These are phyloP conservation scores for Anoplolepis gracilipes DNA, from an alignment of 1,140 invertebrate genomes.

Conservation along the genomic window DNA sequence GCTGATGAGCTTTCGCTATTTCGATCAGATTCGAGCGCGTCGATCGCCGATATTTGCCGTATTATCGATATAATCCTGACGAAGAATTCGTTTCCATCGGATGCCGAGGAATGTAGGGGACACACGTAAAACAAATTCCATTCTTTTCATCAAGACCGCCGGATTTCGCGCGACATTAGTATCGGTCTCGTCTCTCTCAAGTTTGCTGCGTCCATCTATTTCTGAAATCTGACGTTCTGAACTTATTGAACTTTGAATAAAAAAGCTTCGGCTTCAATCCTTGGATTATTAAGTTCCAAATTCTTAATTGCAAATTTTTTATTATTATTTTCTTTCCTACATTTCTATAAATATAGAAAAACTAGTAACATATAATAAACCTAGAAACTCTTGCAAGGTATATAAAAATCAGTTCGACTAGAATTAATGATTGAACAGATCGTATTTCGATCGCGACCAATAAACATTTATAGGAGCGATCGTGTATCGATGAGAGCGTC, in stretches of 20 bases:
- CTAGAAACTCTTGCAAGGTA: not conserved
- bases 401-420: not conserved
- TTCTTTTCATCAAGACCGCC: conserved; percentile 12
- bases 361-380: too few relatives aligned
- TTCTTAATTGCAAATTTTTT: not conserved
- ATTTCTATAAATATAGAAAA: not conserved
- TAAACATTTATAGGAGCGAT: not conserved
- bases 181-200: not conserved
- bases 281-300: not conserved
- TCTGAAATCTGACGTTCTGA: not conserved
- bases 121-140: conserved; percentile 36
- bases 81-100: conserved; percentile 47
- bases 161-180: conserved; percentile 17
- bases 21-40: conserved; percentile 53
- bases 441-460: not conserved
- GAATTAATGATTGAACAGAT: not conserved
- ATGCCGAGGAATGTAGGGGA: not conserved
- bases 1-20: conserved; percentile 62
- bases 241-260: not conserved
- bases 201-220: not conserved
- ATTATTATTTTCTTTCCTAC: not conserved
- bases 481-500: not conserved
- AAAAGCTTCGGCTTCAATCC: not conserved
- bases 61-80: conserved; percentile 7
- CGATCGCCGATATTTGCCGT: conserved; percentile 23